Conservation (phyloP, 2,797 vertebrate species). For the Momotus momota region DNA sequence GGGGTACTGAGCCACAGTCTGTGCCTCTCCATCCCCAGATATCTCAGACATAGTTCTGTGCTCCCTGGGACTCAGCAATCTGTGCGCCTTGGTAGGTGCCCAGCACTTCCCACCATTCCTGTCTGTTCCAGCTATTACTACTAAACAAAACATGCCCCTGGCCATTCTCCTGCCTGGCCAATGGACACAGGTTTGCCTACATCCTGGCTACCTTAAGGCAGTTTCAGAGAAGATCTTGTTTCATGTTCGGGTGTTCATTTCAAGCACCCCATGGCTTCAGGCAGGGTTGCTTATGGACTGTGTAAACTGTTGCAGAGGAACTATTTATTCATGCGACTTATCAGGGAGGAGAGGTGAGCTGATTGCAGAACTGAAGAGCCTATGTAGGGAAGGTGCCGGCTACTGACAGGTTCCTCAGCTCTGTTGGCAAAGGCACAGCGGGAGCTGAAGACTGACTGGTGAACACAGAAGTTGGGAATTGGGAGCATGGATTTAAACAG, state of each 20-base stretch:
- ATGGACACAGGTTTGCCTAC: not conserved
- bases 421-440: rapidly evolving
- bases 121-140: not conserved
- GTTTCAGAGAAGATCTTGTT: not conserved
- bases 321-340: not conserved
- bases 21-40: not conserved
- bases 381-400: rapidly evolving
- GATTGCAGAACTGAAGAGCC: not conserved
- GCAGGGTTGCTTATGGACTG: not conserved
- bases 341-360: not conserved
- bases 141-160: not conserved
- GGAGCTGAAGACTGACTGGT: not conserved
- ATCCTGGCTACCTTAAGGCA: not conserved
- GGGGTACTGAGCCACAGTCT: not conserved
- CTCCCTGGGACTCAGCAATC: not conserved
- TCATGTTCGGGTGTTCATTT: not conserved
- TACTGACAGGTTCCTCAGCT: not conserved
- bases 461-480: not conserved
- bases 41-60: not conserved
- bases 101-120: not conserved
- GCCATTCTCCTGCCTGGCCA: rapidly evolving
- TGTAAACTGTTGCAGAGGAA: not conserved
- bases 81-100: not conserved
- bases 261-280: not conserved
- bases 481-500: not conserved